Percentiles rank a stretch among this genome's conserved stretches.
Conservation (phyloP, 2,113 vertebrate species). For the Podarcis cretensis region DNA sequence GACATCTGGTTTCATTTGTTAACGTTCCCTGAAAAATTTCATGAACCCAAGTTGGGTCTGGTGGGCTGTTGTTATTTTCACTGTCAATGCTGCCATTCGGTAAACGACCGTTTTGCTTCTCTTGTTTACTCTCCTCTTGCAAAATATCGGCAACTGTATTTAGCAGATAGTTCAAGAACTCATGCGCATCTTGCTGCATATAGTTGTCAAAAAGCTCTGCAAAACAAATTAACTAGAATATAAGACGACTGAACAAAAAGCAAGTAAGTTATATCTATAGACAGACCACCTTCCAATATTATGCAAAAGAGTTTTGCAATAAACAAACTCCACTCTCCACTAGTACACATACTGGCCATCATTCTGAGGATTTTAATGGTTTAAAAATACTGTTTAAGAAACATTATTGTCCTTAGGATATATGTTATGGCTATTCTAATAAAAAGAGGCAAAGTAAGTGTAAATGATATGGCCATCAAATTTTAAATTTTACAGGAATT, state of each 20-base stretch:
- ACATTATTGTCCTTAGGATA: too few species aligned
- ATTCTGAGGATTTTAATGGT: too few species aligned
- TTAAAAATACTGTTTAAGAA: too few species aligned
- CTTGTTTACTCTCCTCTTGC: conserved; percentile 95
- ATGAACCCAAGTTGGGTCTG: conserved; percentile 86
- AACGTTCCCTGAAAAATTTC: conserved; percentile 89
- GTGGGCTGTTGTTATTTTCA: conserved; percentile 75
- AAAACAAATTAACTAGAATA: conserved; percentile 11
- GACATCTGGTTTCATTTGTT: conserved; percentile 88
- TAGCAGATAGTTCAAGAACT: conserved; percentile 96
- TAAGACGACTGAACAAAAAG: not conserved
- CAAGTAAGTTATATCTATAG: not conserved
- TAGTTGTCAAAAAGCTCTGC: conserved; percentile 98
- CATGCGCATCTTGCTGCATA: conserved; percentile 99
- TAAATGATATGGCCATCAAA: not conserved
- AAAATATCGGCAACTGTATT: conserved; percentile 98
- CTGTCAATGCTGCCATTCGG: conserved; percentile 80
- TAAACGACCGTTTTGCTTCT: conserved; percentile 96
- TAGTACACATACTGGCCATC: too few species aligned
- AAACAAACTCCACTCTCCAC: too few species aligned
- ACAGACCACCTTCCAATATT: not conserved
- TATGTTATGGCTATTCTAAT: too few species aligned
- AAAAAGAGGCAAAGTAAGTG: too few species aligned
- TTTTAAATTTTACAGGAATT: not conserved
- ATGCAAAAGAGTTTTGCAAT: too few species aligned